Percentiles rank a stretch among this genome's conserved stretches.
These are phyloP conservation scores for Oeneis ivallda DNA, from an alignment of 2,888 invertebrate species.

Conservation along the genomic window DNA sequence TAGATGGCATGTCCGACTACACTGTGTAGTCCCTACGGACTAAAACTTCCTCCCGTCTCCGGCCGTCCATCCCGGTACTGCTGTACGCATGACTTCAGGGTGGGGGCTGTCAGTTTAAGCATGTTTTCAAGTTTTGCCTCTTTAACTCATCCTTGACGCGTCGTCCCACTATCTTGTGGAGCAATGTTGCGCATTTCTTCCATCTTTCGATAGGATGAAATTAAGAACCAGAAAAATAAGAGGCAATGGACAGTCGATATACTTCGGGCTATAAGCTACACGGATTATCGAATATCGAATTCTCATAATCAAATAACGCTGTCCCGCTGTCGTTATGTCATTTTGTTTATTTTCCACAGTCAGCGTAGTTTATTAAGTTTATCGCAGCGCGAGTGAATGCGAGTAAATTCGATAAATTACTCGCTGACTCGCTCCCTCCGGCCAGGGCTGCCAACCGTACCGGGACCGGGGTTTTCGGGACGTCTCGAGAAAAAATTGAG, in stretches of 20 bases:
- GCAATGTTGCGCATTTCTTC: too few relatives aligned
- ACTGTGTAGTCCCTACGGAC: too few relatives aligned
- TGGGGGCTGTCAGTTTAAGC: too few relatives aligned
- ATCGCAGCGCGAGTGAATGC: conserved; percentile 24
- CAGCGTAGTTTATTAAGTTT: conserved; percentile 23
- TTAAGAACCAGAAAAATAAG: too few relatives aligned
- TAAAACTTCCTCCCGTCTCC: too few relatives aligned
- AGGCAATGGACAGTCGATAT: background rate
- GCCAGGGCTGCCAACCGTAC: background rate
- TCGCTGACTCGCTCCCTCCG: conserved; percentile 7
- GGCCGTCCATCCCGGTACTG: too few relatives aligned
- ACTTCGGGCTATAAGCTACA: background rate
- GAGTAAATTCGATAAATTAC: conserved; percentile 32
- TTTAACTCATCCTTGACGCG: too few relatives aligned
- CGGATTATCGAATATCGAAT: conserved; percentile 7
- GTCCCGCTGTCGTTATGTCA: conserved; percentile 3
- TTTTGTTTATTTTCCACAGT: conserved; percentile 14
- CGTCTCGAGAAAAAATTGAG: background rate
- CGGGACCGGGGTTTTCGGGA: background rate
- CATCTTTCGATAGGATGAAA: too few relatives aligned
- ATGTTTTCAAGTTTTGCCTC: too few relatives aligned
- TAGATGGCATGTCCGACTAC: too few relatives aligned
- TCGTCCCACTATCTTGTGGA: too few relatives aligned
- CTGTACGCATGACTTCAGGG: too few relatives aligned
- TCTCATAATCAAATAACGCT: background rate